A percentile compares a stretch with the other conserved stretches of the same genome.
These are phyloP conservation scores for Drosophila jambulina DNA, from an alignment of 1,140 invertebrate genomes.

Conservation along the genomic window DNA sequence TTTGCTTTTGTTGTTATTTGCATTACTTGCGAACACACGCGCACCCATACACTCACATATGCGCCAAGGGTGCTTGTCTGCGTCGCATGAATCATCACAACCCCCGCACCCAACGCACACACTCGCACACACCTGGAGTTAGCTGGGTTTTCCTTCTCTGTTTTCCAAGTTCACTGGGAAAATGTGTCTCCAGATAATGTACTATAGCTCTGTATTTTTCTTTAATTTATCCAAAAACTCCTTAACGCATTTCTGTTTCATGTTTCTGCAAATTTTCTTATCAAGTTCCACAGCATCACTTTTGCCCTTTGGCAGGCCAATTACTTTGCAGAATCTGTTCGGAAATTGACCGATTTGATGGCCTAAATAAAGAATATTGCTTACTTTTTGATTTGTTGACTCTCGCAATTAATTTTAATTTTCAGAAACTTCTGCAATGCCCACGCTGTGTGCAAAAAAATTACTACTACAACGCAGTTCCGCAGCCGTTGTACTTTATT, in stretches of 20 bases:
- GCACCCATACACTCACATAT: constrained; percentile 21
- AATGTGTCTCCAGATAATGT: background rate
- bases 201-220: background rate
- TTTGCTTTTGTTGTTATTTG: constrained; percentile 73
- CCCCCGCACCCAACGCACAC: constrained; percentile 32
- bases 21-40: constrained; percentile 50
- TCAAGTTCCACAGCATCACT: constrained; percentile 11
- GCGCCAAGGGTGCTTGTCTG: constrained; percentile 42
- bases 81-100: constrained; percentile 75
- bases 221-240: background rate
- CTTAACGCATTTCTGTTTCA: background rate
- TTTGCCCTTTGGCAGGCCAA: background rate
- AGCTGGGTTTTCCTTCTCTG: constrained; percentile 23
- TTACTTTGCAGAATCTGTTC: background rate
- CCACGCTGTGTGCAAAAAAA: constrained; percentile 24
- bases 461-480: constrained; percentile 57
- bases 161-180: constrained; percentile 32
- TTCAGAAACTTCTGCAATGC: background rate
- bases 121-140: constrained; percentile 20
- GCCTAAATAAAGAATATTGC: background rate
- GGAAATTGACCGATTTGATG: background rate
- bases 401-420: constrained; percentile 2
- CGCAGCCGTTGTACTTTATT: constrained; percentile 60
- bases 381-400: constrained; percentile 31
- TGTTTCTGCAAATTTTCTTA: background rate